A percentile compares a stretch with the other conserved stretches of the same genome.
phyloP scores from a whole-genome alignment of 2,888 invertebrate species.

The Tridacna crocea region DNA sequence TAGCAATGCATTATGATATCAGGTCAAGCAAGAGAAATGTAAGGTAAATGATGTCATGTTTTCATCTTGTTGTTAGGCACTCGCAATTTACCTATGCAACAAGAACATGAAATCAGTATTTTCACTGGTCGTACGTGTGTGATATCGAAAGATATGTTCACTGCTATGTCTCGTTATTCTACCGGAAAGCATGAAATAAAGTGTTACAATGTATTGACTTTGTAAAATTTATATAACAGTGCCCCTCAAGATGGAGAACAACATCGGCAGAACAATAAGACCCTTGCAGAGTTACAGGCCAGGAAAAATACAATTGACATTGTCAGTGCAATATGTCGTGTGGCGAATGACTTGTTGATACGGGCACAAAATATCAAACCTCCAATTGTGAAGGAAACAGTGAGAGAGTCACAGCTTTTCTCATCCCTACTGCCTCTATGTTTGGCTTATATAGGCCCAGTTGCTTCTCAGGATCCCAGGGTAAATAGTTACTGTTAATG shows the following conservation, averaged over 20 bases:
- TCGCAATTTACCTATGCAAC: too few species aligned
- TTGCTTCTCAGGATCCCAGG: slow-evolving; percentile 91
- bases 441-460: slow-evolving; percentile 93
- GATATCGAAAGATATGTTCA: too few species aligned
- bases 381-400: slow-evolving; percentile 83
- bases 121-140: too few species aligned
- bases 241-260: slow-evolving; percentile 87
- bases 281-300: slow-evolving; percentile 88
- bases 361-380: slow-evolving; percentile 87
- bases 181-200: too few species aligned
- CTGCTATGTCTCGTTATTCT: too few species aligned
- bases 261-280: slow-evolving; percentile 86
- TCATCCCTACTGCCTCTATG: slow-evolving; percentile 93
- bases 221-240: slow-evolving; percentile 73
- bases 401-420: slow-evolving; percentile 88
- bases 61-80: too few species aligned
- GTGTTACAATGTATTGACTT: not conserved
- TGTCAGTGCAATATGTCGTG: slow-evolving; percentile 91
- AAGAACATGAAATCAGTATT: too few species aligned
- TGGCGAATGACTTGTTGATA: slow-evolving; percentile 91
- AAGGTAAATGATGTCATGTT: too few species aligned
- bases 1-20: too few species aligned
- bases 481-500: slow-evolving; percentile 66
- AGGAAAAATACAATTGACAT: slow-evolving; percentile 90
- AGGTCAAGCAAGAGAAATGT: too few species aligned